Evolutionary conservation across 1,140 invertebrate genomes (phyloP).

Genomic region (Triops cancriformis): DNA sequence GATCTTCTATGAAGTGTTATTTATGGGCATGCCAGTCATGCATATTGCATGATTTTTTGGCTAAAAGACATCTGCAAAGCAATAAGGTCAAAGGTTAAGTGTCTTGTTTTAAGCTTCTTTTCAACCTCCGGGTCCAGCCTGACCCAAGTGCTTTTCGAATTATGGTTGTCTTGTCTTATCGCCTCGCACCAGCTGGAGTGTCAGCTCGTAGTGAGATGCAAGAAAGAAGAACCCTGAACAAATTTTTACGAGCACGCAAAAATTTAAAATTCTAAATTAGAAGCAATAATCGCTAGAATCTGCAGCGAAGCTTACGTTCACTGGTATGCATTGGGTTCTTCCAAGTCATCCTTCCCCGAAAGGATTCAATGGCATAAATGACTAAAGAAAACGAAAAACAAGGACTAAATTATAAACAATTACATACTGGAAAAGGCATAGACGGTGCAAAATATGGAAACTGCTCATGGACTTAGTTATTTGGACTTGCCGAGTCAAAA

Average conservation of each 20-base stretch:
- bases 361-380: no score
- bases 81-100: slow-evolving; percentile 6
- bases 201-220: neutral
- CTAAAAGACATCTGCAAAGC: slow-evolving; percentile 6
- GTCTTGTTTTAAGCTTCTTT: slow-evolving; percentile 1
- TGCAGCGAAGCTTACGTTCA: neutral
- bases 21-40: neutral
- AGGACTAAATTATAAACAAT: no score
- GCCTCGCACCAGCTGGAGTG: neutral
- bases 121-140: neutral
- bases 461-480: no score
- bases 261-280: neutral
- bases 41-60: neutral
- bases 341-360: no score
- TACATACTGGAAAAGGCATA: no score
- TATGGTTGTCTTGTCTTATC: neutral
- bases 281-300: neutral
- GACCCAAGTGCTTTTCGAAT: neutral
- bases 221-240: neutral
- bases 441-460: no score
- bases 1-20: slow-evolving; percentile 6
- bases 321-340: no score
- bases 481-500: no score
- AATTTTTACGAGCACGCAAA: neutral
- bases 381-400: no score